Base-by-base conservation (phyloP, 2,113 vertebrate species). In the Silurus asotus region DNA sequence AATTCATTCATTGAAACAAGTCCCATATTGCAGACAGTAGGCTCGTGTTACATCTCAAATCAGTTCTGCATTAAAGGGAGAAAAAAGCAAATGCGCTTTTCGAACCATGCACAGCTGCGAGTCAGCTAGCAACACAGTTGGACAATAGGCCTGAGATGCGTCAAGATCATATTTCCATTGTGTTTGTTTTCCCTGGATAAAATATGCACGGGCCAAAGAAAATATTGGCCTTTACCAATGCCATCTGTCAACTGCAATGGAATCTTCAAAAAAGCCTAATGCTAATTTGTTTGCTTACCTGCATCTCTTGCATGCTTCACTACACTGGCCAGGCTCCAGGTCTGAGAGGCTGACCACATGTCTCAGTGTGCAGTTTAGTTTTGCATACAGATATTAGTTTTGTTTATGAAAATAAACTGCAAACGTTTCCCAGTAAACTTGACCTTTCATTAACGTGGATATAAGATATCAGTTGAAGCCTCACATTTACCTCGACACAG, bases 111-210 rank as follows among this genome's bases (percentile, higher is more conserved):
- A 82, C 89, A 91, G 59, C 80, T 86, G 87, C 56, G 55, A 88
- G 85, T 69, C 87, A 86, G 80, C 56, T 64, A 75, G 81, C 67
- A 84, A 85, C 85, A 90, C 88, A 90, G 85, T 84, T 90, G 87
- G 82, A 95, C 94, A 94, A 94, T 93, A 91, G 75, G 88, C 87
- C 86, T 84, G 89, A 91, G 89, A 92, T 94, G 91, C 91, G 90
- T 92, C 89, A 92, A 94, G 94, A 94, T 95, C 93, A 92, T 89
- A 94, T 95, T 95, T 94, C 94, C 91, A 90, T 89, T 86, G 28
- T 94, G 93, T 95, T 94, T 95, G 93, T 94, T 94, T 92, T 94
- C 85, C 91, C 92, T 92, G 93, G 93, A 95, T 93, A 93, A 94
- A 93, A 93, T 92, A 90, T 94, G 92, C 87, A 88, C 82, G 90